Conservation (phyloP, 1,140 invertebrate species). For the Dinoponera quadriceps region DNA sequence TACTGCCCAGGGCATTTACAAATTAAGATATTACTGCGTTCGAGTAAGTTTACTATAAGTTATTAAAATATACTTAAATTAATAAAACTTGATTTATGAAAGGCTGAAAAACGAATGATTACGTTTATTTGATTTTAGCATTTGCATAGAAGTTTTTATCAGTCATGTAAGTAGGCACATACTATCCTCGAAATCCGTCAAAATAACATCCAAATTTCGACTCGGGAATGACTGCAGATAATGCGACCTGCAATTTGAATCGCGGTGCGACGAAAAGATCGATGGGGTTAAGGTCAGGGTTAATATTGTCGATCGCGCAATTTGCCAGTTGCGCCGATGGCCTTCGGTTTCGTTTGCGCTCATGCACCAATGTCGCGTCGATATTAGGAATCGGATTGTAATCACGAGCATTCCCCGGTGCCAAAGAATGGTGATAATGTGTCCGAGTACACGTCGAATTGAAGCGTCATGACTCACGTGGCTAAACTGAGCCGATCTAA, state of each 20-base stretch:
- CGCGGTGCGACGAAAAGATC: conserved; percentile 37
- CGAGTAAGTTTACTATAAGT: no score
- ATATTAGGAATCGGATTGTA: conserved; percentile 28
- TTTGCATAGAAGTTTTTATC: no score
- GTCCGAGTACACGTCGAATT: neutral
- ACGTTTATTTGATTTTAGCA: no score
- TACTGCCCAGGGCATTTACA: no score
- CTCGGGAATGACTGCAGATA: conserved; percentile 15
- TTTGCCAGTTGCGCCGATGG: conserved; percentile 34
- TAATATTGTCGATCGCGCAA: conserved; percentile 52
- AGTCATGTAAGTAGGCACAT: no score
- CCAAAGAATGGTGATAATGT: neutral
- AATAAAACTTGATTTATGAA: no score
- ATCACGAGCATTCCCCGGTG: neutral
- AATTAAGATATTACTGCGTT: no score
- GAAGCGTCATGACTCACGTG: neutral
- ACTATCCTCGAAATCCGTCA: no score
- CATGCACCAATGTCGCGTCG: conserved; percentile 1
- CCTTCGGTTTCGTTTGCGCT: conserved; percentile 16
- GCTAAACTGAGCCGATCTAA: neutral
- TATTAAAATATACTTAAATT: no score
- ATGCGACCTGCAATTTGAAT: conserved; percentile 24
- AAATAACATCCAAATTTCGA: no score
- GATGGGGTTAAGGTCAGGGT: conserved; percentile 65
- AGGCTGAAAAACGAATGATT: no score